Base-by-base conservation (phyloP, 1,140 invertebrate genomes). In the Trachymyrmex cornetzi region DNA sequence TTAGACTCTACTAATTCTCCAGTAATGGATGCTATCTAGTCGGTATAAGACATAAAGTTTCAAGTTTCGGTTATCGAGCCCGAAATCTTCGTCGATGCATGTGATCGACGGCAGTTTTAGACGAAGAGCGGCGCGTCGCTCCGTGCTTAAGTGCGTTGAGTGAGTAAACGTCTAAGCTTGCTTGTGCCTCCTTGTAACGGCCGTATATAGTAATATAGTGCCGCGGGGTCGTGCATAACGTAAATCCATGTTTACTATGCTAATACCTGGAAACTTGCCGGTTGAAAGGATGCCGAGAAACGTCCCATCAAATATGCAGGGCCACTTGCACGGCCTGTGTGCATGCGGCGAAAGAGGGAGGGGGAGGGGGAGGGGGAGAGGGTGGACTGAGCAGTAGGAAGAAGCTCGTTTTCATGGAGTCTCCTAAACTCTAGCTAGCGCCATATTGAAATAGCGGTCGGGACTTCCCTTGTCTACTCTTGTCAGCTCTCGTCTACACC, bases 221-320 rank as follows among this genome's bases (percentile, higher is more conserved):
- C 72, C 82, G 48, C 63, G 55, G 22, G 61, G 74, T 59, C 63
- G 82, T 79, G 79, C 92, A 93, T 93, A 94, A 94, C 90, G 93
- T 94, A 94, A 94, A 94, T 94, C 93, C 91, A 93, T 93, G 93
- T 94, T 94, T 94, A 91, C 93, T 92, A 93, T 94, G 93, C 93
- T 94, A 94, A 94, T 94, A 94, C 92, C 87, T 90, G 89, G 91
- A 93, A 94, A 94, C 92, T 93, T 94, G 91, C 91, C 91, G 90
- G 88, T 87, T 93, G 92, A 94, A 94, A 94, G 93, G 93, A 93
- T 90, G 92, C 89, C 87, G 91, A 91, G 91, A 93, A 93, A 93
- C 89, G 93, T 89, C 87, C 85, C 84, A 94, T 94, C 90, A 94
- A 94, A 94, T 94, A 94, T 94, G 92, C 93, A 94, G 77, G 88